Percentiles rank a stretch among this genome's conserved stretches.
Conservation (phyloP, 2,888 invertebrate species). For the Dynastes tityus region DNA sequence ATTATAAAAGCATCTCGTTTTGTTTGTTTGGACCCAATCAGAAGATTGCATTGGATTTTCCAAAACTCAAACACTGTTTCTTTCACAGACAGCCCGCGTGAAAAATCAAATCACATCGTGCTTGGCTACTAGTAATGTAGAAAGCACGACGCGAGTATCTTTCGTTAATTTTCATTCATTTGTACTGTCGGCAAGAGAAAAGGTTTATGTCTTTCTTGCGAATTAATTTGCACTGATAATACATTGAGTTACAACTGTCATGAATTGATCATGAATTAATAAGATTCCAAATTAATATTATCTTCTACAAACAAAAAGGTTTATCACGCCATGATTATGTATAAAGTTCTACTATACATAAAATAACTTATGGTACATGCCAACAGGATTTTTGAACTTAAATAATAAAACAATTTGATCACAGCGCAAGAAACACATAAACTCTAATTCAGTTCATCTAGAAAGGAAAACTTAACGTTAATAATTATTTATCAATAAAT, state of each 20-base stretch:
- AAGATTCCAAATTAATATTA: conserved; percentile 13
- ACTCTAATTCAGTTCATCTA: conserved; percentile 53
- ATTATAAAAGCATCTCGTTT: conserved; percentile 39
- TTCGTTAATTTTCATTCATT: conserved; percentile 53
- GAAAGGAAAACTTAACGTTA: conserved; percentile 53
- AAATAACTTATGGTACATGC: conserved; percentile 12
- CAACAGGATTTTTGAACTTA: conserved; percentile 37
- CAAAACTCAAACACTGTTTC: conserved; percentile 48
- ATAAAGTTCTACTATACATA: conserved; percentile 12
- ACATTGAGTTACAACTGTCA: no score
- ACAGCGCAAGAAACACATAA: conserved; percentile 63
- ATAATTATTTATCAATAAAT: conserved; percentile 63
- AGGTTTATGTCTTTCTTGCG: conserved; percentile 61
- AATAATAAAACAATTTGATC: conserved; percentile 49
- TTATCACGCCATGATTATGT: neutral
- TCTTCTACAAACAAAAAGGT: neutral
- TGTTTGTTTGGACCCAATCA: conserved; percentile 50
- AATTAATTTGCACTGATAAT: conserved; percentile 1
- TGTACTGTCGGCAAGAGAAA: conserved; percentile 67
- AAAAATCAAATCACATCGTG: conserved; percentile 44
- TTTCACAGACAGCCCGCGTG: conserved; percentile 46
- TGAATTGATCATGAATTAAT: neutral
- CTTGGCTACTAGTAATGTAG: conserved; percentile 14
- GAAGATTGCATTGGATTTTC: conserved; percentile 50
- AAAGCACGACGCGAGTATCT: conserved; percentile 42